Conservation (phyloP, 2,797 vertebrate species). For the Chaetophractus vellerosus region DNA sequence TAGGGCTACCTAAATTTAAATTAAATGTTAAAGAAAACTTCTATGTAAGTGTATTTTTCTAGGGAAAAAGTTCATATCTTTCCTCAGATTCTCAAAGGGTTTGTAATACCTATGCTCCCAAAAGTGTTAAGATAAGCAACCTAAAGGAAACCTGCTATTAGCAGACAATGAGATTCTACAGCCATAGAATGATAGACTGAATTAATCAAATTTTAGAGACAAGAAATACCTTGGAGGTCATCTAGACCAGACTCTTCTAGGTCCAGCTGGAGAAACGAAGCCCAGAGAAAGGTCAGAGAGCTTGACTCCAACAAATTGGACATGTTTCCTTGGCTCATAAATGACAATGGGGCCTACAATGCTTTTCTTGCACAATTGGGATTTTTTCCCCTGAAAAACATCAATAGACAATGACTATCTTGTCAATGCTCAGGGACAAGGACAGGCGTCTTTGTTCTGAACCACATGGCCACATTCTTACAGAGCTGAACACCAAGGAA, state of each 20-base stretch:
- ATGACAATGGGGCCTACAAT: not conserved
- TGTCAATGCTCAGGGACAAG: constrained; percentile 52
- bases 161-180: not conserved
- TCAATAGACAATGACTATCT: constrained; percentile 58
- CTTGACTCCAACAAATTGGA: constrained; percentile 48
- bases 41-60: not conserved
- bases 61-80: not conserved
- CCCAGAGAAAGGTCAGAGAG: constrained; percentile 17
- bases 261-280: constrained; percentile 16
- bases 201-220: constrained; percentile 44
- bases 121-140: not conserved
- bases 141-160: not conserved
- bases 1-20: not conserved
- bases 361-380: not conserved
- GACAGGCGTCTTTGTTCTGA: constrained; percentile 55
- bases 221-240: not conserved
- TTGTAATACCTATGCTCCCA: not conserved
- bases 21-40: not conserved
- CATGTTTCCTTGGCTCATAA: constrained; percentile 28
- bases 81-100: not conserved
- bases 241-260: not conserved
- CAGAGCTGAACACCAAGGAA: constrained; percentile 56
- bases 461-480: constrained; percentile 44
- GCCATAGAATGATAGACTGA: not conserved
- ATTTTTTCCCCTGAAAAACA: constrained; percentile 35